Evolutionary conservation across 2,888 invertebrate species (phyloP).

Genomic region (Diachrysia chrysitis): DNA sequence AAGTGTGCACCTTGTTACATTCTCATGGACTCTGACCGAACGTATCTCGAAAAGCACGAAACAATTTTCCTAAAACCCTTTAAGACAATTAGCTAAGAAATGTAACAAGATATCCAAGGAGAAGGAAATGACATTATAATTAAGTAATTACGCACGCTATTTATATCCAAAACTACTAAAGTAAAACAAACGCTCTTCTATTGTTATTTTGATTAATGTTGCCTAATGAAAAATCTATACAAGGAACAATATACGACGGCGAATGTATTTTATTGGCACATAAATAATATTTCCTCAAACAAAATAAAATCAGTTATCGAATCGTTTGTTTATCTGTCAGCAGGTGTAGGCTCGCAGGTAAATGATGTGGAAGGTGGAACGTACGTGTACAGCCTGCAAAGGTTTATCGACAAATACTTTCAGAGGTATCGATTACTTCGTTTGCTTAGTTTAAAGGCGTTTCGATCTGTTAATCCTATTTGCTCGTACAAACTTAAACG

Average conservation of each 20-base stretch:
- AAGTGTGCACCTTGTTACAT: constrained; percentile 77
- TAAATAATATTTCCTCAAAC: constrained; percentile 64
- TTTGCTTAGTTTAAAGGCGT: constrained; percentile 33
- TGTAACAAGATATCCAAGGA: constrained; percentile 64
- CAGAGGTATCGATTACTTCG: constrained; percentile 39
- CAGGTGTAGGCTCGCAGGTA: constrained; percentile 66
- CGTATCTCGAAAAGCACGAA: constrained; percentile 73
- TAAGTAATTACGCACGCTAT: constrained; percentile 29
- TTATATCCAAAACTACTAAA: constrained; percentile 12
- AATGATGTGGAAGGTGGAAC: constrained; percentile 72
- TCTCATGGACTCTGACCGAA: constrained; percentile 74
- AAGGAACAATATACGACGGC: constrained; percentile 31
- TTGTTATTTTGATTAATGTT: constrained; percentile 37
- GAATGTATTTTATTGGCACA: constrained; percentile 55
- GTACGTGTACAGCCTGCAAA: constrained; percentile 62
- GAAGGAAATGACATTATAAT: constrained; percentile 45
- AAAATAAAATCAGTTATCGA: constrained; percentile 71
- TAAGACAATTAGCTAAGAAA: constrained; percentile 65
- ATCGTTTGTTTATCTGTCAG: constrained; percentile 74
- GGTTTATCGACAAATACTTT: constrained; percentile 54
- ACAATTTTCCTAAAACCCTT: constrained; percentile 72
- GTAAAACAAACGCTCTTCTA: constrained; percentile 21
- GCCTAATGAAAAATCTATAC: constrained; percentile 41
- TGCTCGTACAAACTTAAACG: constrained; percentile 41
- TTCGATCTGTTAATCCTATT: constrained; percentile 41